Evolutionary conservation across 2,113 vertebrate genomes (phyloP), one percentile per base, ranked within the genome.

Genomic region (Emydura subglobosa): DNA sequence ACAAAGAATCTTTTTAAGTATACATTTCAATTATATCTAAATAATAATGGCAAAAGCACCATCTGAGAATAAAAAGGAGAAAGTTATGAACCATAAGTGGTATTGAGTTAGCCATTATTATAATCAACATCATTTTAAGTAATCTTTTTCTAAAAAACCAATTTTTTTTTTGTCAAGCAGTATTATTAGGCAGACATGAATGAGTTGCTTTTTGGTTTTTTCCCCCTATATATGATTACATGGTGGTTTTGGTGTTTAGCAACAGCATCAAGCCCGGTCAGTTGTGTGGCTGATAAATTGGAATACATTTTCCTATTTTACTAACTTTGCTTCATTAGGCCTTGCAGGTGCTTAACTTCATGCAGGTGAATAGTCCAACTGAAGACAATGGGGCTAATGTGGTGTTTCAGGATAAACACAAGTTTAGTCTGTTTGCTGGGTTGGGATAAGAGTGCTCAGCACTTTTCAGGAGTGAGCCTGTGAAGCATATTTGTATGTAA

Each of bases 191-290:
- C 0, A 0, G 85, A 91, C 29, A 25, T 83, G 1, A 29, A 53
- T 53, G 83, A 85, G 27, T 72, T 90, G 57, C 13, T 55, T 29
- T 94, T 86, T 65, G 94, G 47, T 86, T 68, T 89, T 85, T 42
- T 68, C 44, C 86, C 72, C 25, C 2, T 24, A 1, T 4, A 39
- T 27, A 74, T 4, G 74, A 92, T 68, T 61, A 34, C 88, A 74
- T 57, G 1, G 54, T 27, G 87, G 13, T 0, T 19, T n/a, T 22
- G 88, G 82, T 59, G 89, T 91, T 92, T 31, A 85, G 76, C 57
- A 74, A 80, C 79, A 29, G 49, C 5, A 5, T 13, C 6, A 11
- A 80, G 85, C 61, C 42, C 51, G 93, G 80, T 87, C 92, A 54
- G 88, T 2, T 25, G 27, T 3, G 61, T 24, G n/a, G 54, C 39